These are phyloP conservation scores for Taphrorychus bicolor DNA, from an alignment of 2,888 invertebrate species.

Conservation along the genomic window DNA sequence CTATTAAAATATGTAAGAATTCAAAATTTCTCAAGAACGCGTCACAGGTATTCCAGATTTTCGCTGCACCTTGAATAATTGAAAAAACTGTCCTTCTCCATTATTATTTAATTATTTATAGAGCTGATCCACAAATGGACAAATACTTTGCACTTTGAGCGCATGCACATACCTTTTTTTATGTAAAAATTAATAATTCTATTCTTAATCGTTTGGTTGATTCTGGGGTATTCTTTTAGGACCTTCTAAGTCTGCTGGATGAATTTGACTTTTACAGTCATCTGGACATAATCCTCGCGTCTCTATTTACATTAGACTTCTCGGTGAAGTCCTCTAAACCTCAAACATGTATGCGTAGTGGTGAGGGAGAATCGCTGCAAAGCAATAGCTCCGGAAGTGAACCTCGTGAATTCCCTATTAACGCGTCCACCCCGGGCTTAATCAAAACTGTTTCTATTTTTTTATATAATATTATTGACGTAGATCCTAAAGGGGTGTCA, in stretches of 20 bases:
- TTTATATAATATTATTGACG: slow-evolving; percentile 59
- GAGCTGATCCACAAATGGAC: too few relatives aligned
- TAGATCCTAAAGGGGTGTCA: slow-evolving; percentile 58
- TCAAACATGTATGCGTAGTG: neutral
- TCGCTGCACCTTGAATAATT: too few relatives aligned
- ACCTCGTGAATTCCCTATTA: slow-evolving; percentile 19
- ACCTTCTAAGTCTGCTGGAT: slow-evolving; percentile 47
- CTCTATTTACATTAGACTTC: slow-evolving; percentile 46
- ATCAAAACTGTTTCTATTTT: slow-evolving; percentile 59
- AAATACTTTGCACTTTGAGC: too few relatives aligned
- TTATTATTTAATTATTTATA: too few relatives aligned
- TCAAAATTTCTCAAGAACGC: too few relatives aligned
- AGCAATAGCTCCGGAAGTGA: neutral
- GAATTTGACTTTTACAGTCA: slow-evolving; percentile 53
- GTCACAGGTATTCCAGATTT: too few relatives aligned
- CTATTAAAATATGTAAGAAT: too few relatives aligned
- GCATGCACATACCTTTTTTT: too few relatives aligned
- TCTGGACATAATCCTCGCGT: slow-evolving; percentile 47
- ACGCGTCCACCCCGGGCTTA: slow-evolving; percentile 60
- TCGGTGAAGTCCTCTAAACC: neutral
- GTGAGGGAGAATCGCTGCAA: slow-evolving; percentile 35
- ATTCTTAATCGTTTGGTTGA: too few relatives aligned
- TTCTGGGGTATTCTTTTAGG: too few relatives aligned
- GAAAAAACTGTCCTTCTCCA: too few relatives aligned
- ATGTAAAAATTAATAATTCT: too few relatives aligned